These are phyloP conservation scores for Chaetops frenatus DNA, from an alignment of 2,113 vertebrate genomes.

Conservation along the genomic window DNA sequence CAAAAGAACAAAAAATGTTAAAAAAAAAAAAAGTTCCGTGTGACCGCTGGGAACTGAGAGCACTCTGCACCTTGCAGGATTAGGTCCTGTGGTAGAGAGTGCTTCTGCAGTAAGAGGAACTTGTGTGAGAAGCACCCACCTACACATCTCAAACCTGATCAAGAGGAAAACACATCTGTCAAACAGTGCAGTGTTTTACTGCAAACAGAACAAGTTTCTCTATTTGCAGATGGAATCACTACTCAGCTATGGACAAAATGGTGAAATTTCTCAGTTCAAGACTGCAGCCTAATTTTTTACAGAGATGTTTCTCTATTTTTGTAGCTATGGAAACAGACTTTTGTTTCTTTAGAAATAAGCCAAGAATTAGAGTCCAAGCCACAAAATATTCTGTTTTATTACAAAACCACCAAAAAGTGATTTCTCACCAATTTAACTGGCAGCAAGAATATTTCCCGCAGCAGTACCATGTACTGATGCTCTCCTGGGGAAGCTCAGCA, in stretches of 20 bases:
- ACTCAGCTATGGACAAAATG: neutral
- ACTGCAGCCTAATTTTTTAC: conserved; percentile 2
- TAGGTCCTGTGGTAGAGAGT: neutral
- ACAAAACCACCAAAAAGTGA: conserved; percentile 52
- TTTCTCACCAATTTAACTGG: conserved; percentile 49
- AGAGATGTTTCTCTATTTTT: neutral
- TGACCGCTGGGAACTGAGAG: neutral
- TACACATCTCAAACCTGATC: neutral
- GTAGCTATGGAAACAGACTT: conserved; percentile 4
- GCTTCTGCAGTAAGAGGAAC: neutral
- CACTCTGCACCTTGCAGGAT: neutral
- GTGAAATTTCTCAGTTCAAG: neutral
- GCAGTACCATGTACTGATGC: neutral
- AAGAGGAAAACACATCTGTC: neutral
- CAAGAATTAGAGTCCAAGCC: conserved; percentile 36
- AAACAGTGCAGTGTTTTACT: neutral
- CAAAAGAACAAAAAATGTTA: neutral
- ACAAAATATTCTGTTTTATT: conserved; percentile 52
- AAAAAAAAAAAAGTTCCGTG: neutral
- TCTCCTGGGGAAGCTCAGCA: conserved; percentile 41
- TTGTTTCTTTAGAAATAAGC: conserved; percentile 35
- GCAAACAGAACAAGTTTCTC: neutral
- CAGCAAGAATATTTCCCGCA: conserved; percentile 19
- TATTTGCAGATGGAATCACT: neutral
- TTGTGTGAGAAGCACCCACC: neutral